Percentiles rank a stretch among this genome's conserved stretches.
Evolutionary conservation across 2,888 invertebrate genomes (phyloP).

Genomic region (Callyntrura guangdongensis): DNA sequence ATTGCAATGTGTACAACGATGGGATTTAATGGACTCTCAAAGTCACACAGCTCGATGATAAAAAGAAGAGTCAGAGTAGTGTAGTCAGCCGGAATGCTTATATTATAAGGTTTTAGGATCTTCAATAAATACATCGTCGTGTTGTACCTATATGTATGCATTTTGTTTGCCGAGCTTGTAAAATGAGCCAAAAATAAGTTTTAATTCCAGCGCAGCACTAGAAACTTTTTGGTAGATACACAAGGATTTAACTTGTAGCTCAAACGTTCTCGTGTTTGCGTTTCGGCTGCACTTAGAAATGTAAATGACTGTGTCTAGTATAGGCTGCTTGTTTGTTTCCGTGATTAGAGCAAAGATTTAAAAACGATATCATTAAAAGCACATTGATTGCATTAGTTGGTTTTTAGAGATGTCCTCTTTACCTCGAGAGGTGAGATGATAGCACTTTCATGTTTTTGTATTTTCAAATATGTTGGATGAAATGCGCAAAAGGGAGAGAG

Average conservation of each 20-base stretch:
- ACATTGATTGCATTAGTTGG: constrained; percentile 42
- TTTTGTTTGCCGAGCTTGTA: background rate
- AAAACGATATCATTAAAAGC: constrained; percentile 32
- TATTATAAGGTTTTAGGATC: constrained; percentile 13
- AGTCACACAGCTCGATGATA: constrained; percentile 69
- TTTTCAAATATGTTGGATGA: background rate
- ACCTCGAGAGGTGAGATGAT: background rate
- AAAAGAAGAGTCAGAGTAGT: constrained; percentile 40
- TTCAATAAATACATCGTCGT: constrained; percentile 13
- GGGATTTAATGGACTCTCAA: constrained; percentile 73
- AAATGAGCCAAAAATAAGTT: background rate
- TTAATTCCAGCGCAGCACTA: background rate
- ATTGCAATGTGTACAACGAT: constrained; percentile 67
- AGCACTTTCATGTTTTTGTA: constrained; percentile 23
- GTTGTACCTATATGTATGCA: constrained; percentile 21
- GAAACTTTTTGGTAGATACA: background rate
- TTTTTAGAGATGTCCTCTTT: constrained; percentile 42
- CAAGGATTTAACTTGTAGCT: background rate
- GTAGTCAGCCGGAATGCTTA: background rate
- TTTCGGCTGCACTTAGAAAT: background rate
- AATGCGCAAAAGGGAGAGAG: background rate
- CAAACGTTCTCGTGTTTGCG: background rate
- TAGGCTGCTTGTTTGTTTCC: constrained; percentile 14
- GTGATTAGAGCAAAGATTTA: constrained; percentile 49
- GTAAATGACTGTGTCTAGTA: background rate